Conservation (phyloP, 2,797 vertebrate genomes). For the Perodicticus potto region DNA sequence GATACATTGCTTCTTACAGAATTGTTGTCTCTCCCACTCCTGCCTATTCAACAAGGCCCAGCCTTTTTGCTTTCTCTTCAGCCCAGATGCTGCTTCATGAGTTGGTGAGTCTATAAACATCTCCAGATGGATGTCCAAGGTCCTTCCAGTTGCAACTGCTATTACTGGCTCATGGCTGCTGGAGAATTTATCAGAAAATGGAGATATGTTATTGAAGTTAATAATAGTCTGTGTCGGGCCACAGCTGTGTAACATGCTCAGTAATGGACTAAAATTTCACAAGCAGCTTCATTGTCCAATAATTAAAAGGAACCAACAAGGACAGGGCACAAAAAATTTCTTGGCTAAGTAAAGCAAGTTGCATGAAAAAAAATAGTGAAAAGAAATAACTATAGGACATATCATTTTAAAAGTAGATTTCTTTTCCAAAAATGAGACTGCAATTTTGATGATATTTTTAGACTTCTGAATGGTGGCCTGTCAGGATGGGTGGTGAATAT, state of each 20-base stretch:
- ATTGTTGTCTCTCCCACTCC: neutral
- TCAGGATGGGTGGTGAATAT: neutral
- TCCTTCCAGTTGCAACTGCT: conserved; percentile 25
- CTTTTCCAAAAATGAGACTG: conserved; percentile 17
- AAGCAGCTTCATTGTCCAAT: neutral
- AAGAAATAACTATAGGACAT: neutral
- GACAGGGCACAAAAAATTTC: neutral
- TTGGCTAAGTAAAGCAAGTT: conserved; percentile 2
- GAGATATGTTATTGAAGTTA: conserved; percentile 47
- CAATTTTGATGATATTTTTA: conserved; percentile 44
- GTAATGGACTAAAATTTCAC: conserved; percentile 17
- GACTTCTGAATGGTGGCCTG: neutral
- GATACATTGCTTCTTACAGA: neutral
- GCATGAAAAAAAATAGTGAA: neutral
- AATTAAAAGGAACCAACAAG: conserved; percentile 52
- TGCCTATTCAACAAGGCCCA: neutral
- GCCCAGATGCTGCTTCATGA: neutral
- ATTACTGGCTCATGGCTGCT: neutral
- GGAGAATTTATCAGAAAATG: conserved; percentile 53
- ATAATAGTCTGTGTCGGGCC: conserved; percentile 51
- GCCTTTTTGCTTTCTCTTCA: neutral
- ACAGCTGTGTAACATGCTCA: conserved; percentile 32
- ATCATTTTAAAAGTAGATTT: conserved; percentile 39
- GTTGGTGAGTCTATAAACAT: neutral
- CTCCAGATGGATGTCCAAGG: conserved; percentile 57